Percentiles rank a stretch among this genome's conserved stretches.
Evolutionary conservation across 2,113 vertebrate species (phyloP).

Genomic region (Centropus bengalensis): DNA sequence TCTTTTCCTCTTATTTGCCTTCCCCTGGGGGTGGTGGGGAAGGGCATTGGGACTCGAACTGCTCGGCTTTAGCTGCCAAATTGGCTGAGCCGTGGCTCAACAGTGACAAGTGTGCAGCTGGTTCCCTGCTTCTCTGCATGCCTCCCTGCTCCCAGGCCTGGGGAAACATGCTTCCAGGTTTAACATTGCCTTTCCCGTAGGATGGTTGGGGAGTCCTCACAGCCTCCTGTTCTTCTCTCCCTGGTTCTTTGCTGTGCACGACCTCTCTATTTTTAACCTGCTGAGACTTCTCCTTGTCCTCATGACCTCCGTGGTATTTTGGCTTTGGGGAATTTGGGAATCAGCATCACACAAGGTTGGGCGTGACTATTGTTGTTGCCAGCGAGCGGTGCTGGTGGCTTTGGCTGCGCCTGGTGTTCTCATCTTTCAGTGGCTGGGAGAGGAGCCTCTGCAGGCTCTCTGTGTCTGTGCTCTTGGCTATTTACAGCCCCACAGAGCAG

Average conservation of each 20-base stretch:
- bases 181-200: not conserved
- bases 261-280: constrained; percentile 42
- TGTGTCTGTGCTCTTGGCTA: not conserved
- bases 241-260: accelerated
- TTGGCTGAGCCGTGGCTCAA: too few species aligned
- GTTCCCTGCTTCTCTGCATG: accelerated
- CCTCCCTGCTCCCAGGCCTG: accelerated
- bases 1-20: too few species aligned
- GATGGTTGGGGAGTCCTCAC: not conserved
- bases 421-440: constrained; percentile 7
- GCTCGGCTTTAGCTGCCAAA: too few species aligned
- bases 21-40: too few species aligned
- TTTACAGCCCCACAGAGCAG: not conserved
- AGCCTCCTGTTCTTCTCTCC: not conserved
- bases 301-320: not conserved
- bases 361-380: constrained; percentile 68
- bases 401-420: constrained; percentile 12
- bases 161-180: not conserved
- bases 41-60: too few species aligned
- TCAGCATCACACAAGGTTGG: not conserved
- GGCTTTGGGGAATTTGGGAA: not conserved
- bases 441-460: not conserved
- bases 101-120: accelerated
- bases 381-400: not conserved
- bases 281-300: not conserved